These are phyloP conservation scores for Charanyca ferruginea DNA, from an alignment of 2,888 invertebrate species.

Conservation along the genomic window DNA sequence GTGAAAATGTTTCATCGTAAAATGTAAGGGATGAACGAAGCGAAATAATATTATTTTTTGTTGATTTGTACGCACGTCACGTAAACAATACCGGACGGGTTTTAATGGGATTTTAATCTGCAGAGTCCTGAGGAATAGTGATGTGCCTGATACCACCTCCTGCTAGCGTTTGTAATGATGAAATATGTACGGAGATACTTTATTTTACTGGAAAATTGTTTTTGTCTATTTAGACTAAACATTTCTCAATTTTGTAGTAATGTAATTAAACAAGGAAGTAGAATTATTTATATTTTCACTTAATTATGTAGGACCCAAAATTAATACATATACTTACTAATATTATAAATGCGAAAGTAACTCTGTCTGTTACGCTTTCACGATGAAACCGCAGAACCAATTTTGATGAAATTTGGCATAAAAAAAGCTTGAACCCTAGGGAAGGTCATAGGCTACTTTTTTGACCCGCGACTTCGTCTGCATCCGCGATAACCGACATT, in stretches of 20 bases:
- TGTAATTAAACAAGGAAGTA: too few species aligned
- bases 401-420: too few species aligned
- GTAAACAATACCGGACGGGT: constrained; percentile 56
- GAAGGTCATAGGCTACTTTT: too few species aligned
- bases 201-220: background rate
- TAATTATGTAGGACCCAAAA: too few species aligned
- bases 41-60: constrained; percentile 50
- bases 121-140: constrained; percentile 39
- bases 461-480: too few species aligned
- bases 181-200: constrained; percentile 14
- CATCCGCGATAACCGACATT: too few species aligned
- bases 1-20: constrained; percentile 35
- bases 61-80: constrained; percentile 50
- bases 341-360: too few species aligned
- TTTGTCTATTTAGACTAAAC: background rate
- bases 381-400: too few species aligned
- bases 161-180: constrained; percentile 16
- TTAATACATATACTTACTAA: too few species aligned
- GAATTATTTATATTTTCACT: too few species aligned
- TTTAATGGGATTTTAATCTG: constrained; percentile 60
- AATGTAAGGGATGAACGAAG: constrained; percentile 22
- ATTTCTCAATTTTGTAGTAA: background rate
- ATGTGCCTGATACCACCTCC: constrained; percentile 22
- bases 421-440: too few species aligned
- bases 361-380: too few species aligned